Evolutionary conservation across 1,140 invertebrate species (phyloP), one percentile per base, ranked within the genome.

Genomic region (Drosophila lini): DNA sequence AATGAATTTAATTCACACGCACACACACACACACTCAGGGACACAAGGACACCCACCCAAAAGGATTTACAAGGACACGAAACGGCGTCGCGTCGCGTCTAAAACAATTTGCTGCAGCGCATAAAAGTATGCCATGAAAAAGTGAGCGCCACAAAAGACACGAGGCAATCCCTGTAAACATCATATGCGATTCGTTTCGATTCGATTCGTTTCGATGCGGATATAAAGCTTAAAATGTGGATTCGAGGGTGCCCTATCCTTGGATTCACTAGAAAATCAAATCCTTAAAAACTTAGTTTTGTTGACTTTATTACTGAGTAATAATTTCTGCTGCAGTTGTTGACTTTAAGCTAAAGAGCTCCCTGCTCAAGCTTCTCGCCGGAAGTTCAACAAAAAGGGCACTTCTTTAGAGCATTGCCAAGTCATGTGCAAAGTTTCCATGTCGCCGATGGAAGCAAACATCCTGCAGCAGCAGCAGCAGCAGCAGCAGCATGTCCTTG

Each of bases 1-100:
- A 82, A 64, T 47, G 65, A 83, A 83, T 80, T 80, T 67, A 64
- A 64, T 76, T 61, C 64, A 22, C 53, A 36, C 38, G 42, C 68
- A 68, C 56, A 45, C 40, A 28, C 16, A 25, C 25, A 13, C 36
- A 63, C n/a, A 13, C 36, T 53, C n/a, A 34, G 25, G 25, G 5
- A 28, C 25, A 28, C 19, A 15, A n/a, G 16, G 25, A 52, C 38
- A 52, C 45, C 28, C 45, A 69, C 15, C 19, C 47, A 16, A 5
- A 28, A 28, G 32, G 16, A 57, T 48, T 40, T 28, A n/a, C 65
- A 69, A 67, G 65, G 61, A 65, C 59, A 48, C 41, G 36, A 22
- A 42, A 50, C 57, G 32, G 38, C 74, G 52, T 32, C 42, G 64
- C 50, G 74, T 40, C 42, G 64, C 50, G 74, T 48, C 74, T 31